Evolutionary conservation across 2,797 vertebrate genomes (phyloP).

Genomic region (Spinus olivaceus): DNA sequence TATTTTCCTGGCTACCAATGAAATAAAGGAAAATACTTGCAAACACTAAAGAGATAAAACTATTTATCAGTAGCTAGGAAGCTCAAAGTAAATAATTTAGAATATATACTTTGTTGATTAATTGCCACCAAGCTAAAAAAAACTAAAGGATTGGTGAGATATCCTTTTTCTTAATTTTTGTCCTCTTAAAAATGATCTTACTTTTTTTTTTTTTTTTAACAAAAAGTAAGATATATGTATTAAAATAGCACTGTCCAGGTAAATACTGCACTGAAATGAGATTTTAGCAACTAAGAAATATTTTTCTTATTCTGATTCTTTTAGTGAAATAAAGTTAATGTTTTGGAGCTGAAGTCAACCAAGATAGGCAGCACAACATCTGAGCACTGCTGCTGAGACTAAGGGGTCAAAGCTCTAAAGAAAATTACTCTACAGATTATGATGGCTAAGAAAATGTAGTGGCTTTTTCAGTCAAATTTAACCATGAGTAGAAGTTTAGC

Average conservation of each 20-base stretch:
- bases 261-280: background rate
- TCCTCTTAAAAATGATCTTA: background rate
- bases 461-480: background rate
- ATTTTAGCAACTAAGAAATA: background rate
- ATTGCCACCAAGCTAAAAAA: background rate
- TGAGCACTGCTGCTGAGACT: background rate
- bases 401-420: background rate
- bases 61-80: background rate
- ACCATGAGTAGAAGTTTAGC: background rate
- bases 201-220: too few species aligned
- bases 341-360: background rate
- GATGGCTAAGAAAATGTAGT: background rate
- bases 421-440: background rate
- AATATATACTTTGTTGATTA: background rate
- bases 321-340: background rate
- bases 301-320: background rate
- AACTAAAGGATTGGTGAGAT: background rate
- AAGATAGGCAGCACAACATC: background rate
- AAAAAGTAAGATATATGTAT: background rate
- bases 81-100: background rate
- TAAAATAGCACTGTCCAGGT: background rate
- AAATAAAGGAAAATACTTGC: background rate
- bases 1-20: background rate
- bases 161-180: rapidly evolving
- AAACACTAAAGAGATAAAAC: background rate